Evolutionary conservation across 2,797 vertebrate genomes (phyloP).

Genomic region (Squalus acanthias): DNA sequence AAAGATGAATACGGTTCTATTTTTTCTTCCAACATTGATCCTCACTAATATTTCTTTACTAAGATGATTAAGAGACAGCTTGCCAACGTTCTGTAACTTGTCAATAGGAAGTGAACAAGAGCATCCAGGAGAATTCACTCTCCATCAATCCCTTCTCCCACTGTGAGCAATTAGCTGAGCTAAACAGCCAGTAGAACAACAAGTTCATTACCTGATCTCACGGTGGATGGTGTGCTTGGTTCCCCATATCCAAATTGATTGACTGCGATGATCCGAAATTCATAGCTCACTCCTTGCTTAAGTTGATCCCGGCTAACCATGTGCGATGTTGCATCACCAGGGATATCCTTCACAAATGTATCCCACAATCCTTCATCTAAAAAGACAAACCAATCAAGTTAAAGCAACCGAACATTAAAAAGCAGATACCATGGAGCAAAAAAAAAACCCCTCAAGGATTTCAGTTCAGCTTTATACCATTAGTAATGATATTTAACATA

Average conservation of each 20-base stretch:
- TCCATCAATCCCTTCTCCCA: neutral
- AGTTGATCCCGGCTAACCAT: slow-evolving; percentile 75
- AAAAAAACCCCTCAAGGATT: neutral
- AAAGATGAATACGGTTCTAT: neutral
- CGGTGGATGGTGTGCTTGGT: slow-evolving; percentile 75
- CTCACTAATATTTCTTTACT: neutral
- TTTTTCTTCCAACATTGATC: neutral
- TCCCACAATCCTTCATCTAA: slow-evolving; percentile 93
- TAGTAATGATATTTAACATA: neutral
- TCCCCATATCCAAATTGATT: slow-evolving; percentile 85
- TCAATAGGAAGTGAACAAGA: neutral
- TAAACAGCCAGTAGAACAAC: neutral
- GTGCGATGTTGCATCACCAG: slow-evolving; percentile 72
- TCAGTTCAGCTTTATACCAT: neutral
- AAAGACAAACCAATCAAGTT: slow-evolving; percentile 29
- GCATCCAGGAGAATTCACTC: neutral
- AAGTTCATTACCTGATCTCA: slow-evolving; percentile 72
- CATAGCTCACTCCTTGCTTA: slow-evolving; percentile 82
- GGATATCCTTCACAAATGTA: slow-evolving; percentile 78
- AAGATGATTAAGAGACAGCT: neutral
- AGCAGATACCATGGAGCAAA: neutral
- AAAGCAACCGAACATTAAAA: neutral
- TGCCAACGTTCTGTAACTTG: neutral
- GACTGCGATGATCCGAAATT: slow-evolving; percentile 86
- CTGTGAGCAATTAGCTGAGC: no score